phyloP scores from a whole-genome alignment of 2,888 invertebrate species.

The Drosophila paranaensis region DNA sequence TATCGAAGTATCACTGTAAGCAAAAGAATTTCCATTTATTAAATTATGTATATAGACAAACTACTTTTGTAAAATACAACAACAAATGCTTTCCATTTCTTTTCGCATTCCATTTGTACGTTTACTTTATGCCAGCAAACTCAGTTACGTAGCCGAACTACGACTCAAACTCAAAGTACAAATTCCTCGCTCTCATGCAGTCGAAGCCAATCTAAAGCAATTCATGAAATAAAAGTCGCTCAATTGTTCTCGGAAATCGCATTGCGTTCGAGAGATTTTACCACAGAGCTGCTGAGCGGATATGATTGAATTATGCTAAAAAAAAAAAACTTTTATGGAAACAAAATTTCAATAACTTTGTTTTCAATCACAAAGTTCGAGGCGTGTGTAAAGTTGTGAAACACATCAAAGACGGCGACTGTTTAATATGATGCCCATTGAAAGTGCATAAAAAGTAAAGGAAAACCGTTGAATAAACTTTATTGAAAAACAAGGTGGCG shows the following conservation, averaged over 20 bases:
- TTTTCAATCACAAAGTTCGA: conserved; percentile 46
- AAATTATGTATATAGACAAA: background rate
- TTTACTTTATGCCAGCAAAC: too few relatives aligned
- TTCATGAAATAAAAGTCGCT: conserved; percentile 8
- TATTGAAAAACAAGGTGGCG: conserved; percentile 28
- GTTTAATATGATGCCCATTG: conserved; percentile 41
- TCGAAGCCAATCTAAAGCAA: conserved; percentile 10
- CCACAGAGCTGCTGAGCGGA: conserved; percentile 43
- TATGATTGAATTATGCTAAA: conserved; percentile 60
- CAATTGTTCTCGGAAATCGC: conserved; percentile 47
- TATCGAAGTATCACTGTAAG: conserved; percentile 88
- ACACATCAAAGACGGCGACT: conserved; percentile 42
- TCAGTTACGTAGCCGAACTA: background rate
- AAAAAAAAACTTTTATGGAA: conserved; percentile 48
- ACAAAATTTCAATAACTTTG: conserved; percentile 63
- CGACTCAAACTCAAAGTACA: background rate
- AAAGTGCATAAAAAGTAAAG: conserved; percentile 35
- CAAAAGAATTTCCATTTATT: background rate
- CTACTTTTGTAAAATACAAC: too few relatives aligned
- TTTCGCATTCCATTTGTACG: background rate
- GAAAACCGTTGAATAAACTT: conserved; percentile 40
- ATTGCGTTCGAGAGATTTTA: conserved; percentile 22
- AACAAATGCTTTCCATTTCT: background rate
- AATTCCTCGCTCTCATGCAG: conserved; percentile 3
- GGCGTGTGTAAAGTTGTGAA: conserved; percentile 41